Evolutionary conservation across 2,113 vertebrate species (phyloP), one percentile per base, ranked within the genome.

Genomic region (Symphodus melops): DNA sequence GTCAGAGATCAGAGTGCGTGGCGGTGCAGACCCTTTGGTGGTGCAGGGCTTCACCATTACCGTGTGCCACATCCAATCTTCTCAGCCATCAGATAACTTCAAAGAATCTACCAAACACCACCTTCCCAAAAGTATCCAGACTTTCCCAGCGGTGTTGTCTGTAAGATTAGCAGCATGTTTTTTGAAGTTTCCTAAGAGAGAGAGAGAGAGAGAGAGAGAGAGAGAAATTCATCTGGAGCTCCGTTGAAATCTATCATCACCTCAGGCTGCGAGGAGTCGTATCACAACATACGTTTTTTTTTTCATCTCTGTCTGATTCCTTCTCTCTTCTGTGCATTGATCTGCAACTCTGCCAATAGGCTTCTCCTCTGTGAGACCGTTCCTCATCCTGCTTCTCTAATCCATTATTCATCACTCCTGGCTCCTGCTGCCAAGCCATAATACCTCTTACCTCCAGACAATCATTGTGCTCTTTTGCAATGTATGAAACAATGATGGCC

Each of bases 1-100:
- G 91, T 91, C 63, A 54, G 72, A 90, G 89, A 93, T 93, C 89
- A 91, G 84, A 91, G 90, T 62, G 48, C 1, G 59, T 65, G 59
- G 37, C 55, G 77, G 68, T 55, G 68, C 52, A 53, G 77, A 75
- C 64, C 56, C 78, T 73, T 80, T 76, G 77, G 77, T 60, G 54
- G 75, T 9, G 63, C 63, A 85, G 78, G 79, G 76, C 41, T 58
- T 86, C 61, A 42, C 72, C 74, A 78, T 77, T 74, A 84, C 80
- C 44, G 21, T 21, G 2, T 1, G 52, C 78, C 72, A 62, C 74
- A 84, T 85, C 66, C 72, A 69, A 86, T 90, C 81, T 70, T 75
- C 77, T 77, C 62, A 25, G n/a, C 25, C 75, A 87, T 85, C 83
- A 82, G 85, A 88, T 79, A 56, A 80, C 86, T 91, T 93, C 86